These are phyloP conservation scores for Limnephilus auricula DNA, from an alignment of 2,888 invertebrate species.

Conservation along the genomic window DNA sequence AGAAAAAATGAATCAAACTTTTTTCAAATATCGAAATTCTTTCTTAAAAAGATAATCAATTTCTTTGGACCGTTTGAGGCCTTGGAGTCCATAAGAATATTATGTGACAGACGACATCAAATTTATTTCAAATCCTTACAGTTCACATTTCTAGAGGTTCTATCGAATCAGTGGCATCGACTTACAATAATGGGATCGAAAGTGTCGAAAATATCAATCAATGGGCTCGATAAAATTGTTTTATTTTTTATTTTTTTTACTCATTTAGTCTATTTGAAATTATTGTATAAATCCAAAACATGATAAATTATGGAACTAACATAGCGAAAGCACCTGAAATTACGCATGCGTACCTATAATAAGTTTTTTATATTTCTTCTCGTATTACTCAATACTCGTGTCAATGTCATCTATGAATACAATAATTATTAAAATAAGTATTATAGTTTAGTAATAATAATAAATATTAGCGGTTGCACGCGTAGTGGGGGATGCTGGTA, in stretches of 20 bases:
- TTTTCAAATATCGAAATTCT: background rate
- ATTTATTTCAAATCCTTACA: background rate
- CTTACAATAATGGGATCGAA: background rate
- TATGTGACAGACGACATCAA: background rate
- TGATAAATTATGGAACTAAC: constrained; percentile 36
- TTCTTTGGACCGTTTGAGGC: background rate
- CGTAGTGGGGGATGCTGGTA: background rate
- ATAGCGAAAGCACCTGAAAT: constrained; percentile 25
- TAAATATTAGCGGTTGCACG: constrained; percentile 36
- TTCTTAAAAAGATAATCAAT: background rate
- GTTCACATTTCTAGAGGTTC: background rate
- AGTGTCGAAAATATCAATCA: background rate
- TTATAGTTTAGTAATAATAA: constrained; percentile 25
- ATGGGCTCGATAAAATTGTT: background rate
- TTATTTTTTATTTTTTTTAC: background rate
- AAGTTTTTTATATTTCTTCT: background rate
- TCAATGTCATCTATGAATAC: constrained; percentile 25
- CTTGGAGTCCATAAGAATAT: background rate
- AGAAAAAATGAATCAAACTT: background rate
- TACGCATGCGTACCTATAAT: constrained; percentile 24
- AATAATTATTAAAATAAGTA: constrained; percentile 16
- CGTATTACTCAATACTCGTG: background rate
- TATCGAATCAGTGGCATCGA: background rate
- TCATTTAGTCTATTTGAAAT: background rate
- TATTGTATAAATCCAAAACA: background rate